phyloP scores from a whole-genome alignment of 2,797 vertebrate species.

The Meriones psammophilus region DNA sequence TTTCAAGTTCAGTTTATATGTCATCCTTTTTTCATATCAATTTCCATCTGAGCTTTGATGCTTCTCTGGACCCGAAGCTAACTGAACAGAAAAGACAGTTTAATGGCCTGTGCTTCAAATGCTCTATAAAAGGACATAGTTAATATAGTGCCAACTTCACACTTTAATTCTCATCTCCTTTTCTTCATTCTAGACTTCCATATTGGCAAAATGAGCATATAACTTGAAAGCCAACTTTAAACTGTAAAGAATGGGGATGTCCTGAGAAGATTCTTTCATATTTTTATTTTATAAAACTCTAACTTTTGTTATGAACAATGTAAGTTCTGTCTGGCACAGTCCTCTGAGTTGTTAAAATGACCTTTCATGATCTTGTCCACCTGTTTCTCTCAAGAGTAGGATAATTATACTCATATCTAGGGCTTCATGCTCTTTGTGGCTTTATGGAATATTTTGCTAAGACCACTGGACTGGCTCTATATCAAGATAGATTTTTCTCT shows the following conservation, averaged over 20 bases:
- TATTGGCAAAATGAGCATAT: conserved; percentile 12
- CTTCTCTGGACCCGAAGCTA: conserved; percentile 47
- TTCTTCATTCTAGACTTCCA: conserved; percentile 20
- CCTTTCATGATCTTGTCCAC: neutral
- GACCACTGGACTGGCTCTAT: neutral
- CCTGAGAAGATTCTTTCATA: neutral
- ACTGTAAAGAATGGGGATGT: neutral
- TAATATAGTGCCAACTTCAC: neutral
- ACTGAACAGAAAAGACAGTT: conserved; percentile 35
- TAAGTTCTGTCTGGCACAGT: neutral
- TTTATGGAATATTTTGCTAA: neutral
- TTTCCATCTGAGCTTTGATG: conserved; percentile 58
- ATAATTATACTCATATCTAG: neutral
- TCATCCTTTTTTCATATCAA: conserved; percentile 63
- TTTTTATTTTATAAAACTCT: neutral
- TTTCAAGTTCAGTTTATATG: conserved; percentile 62
- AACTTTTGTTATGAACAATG: conserved; percentile 17
- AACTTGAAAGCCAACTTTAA: conserved; percentile 51
- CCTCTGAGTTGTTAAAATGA: neutral
- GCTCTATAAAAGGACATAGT: neutral
- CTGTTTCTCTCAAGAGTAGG: neutral
- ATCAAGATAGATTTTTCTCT: neutral
- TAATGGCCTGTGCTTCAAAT: conserved; percentile 52
- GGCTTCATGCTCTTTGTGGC: neutral
- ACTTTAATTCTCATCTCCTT: neutral